These are phyloP conservation scores for Zaprionus bogoriensis DNA, from an alignment of 2,888 invertebrate species.

Conservation along the genomic window DNA sequence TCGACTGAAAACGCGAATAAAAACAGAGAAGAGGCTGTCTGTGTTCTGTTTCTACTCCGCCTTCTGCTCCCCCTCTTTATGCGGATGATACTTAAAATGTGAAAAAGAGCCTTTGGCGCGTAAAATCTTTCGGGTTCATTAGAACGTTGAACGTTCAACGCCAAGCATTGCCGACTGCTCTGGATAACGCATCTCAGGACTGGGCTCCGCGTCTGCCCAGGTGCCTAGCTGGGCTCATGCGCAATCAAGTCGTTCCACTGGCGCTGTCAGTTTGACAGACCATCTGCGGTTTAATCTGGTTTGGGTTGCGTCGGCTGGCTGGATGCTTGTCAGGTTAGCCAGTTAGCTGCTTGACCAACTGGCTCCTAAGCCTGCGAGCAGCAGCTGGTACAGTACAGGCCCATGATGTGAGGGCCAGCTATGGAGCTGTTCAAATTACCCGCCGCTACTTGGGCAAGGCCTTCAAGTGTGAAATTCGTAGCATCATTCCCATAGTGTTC, in stretches of 20 bases:
- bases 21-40: slow-evolving; percentile 67
- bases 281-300: slow-evolving; percentile 78
- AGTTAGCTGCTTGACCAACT: slow-evolving; percentile 4
- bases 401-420: no score
- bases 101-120: slow-evolving; percentile 75
- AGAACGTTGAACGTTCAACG: slow-evolving; percentile 78
- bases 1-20: slow-evolving; percentile 70
- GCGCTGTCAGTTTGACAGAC: slow-evolving; percentile 76
- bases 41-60: slow-evolving; percentile 18
- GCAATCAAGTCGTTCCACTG: slow-evolving; percentile 73
- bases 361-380: no score
- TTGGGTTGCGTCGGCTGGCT: slow-evolving; percentile 45
- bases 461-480: no score
- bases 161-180: background rate
- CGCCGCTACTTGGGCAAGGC: no score
- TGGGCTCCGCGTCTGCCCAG: background rate
- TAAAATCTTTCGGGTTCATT: slow-evolving; percentile 78
- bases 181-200: slow-evolving; percentile 20
- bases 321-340: slow-evolving; percentile 36
- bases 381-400: slow-evolving; percentile 73
- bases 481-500: no score
- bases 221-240: slow-evolving; percentile 49
- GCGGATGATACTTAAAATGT: slow-evolving; percentile 56
- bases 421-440: no score
- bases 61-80: slow-evolving; percentile 30